A percentile compares a stretch with the other conserved stretches of the same genome.
Conservation (phyloP, 2,113 vertebrate species). For the Alexandromys fortis region DNA sequence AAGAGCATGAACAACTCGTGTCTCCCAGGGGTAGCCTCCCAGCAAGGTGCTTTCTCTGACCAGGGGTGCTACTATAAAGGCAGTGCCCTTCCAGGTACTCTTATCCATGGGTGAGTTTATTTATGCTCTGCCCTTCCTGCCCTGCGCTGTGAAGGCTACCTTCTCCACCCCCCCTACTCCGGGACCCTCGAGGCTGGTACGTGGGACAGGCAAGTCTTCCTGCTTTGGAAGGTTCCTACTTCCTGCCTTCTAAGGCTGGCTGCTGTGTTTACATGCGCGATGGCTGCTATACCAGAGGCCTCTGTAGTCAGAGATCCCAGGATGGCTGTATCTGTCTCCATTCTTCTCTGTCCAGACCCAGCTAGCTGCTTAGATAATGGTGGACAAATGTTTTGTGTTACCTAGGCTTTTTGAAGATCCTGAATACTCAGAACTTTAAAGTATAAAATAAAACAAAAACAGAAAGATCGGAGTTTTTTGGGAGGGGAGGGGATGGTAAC, state of each 20-base stretch:
- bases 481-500: too few relatives aligned
- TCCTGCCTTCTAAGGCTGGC: neutral
- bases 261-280: neutral
- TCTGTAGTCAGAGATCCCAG: neutral
- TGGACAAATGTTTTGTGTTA: neutral
- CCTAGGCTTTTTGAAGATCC: slow-evolving; percentile 7
- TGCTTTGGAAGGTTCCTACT: too few relatives aligned
- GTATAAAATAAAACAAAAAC: neutral
- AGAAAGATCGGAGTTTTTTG: neutral
- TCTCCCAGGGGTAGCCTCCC: neutral
- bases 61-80: neutral
- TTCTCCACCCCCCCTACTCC: neutral
- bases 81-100: neutral
- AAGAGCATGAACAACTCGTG: neutral
- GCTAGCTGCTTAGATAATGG: neutral
- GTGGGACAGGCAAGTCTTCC: neutral
- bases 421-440: slow-evolving; percentile 26
- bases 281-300: neutral
- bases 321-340: neutral
- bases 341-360: neutral
- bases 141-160: neutral
- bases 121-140: neutral
- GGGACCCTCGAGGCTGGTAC: neutral
- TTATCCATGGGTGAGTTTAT: too few relatives aligned
- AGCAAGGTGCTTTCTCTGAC: neutral